These are phyloP conservation scores for Anadara kagoshimensis DNA, from an alignment of 1,140 invertebrate genomes.

Conservation along the genomic window DNA sequence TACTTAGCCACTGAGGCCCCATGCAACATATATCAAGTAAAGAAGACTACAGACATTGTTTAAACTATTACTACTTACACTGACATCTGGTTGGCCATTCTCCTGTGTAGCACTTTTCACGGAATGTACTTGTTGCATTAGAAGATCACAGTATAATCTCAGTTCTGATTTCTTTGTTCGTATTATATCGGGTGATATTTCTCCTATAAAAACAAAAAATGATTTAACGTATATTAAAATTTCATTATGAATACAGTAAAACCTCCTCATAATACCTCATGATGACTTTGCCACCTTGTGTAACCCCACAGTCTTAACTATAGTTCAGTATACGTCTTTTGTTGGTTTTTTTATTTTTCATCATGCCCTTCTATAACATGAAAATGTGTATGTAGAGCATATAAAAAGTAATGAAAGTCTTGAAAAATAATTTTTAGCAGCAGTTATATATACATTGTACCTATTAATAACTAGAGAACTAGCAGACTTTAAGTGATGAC, in stretches of 20 bases:
- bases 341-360: too few species aligned
- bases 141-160: conserved; percentile 85
- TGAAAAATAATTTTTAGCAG: too few species aligned
- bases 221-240: neutral
- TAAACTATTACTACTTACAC: conserved; percentile 73
- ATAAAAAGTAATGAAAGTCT: too few species aligned
- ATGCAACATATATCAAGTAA: too few species aligned
- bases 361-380: too few species aligned
- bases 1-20: too few species aligned
- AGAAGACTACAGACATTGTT: neutral
- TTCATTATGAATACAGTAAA: neutral
- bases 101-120: conserved; percentile 80
- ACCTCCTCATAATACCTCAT: neutral
- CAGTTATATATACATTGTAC: too few species aligned
- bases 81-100: conserved; percentile 77
- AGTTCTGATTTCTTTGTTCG: conserved; percentile 86
- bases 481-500: too few species aligned
- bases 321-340: neutral
- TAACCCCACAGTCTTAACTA: neutral
- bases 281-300: neutral
- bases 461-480: too few species aligned
- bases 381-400: too few species aligned
- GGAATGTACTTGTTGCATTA: conserved; percentile 89
- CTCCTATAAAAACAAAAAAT: conserved; percentile 44
- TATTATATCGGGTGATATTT: conserved; percentile 73